Conservation (phyloP, 2,113 vertebrate species). For the Charadrius vociferus region DNA sequence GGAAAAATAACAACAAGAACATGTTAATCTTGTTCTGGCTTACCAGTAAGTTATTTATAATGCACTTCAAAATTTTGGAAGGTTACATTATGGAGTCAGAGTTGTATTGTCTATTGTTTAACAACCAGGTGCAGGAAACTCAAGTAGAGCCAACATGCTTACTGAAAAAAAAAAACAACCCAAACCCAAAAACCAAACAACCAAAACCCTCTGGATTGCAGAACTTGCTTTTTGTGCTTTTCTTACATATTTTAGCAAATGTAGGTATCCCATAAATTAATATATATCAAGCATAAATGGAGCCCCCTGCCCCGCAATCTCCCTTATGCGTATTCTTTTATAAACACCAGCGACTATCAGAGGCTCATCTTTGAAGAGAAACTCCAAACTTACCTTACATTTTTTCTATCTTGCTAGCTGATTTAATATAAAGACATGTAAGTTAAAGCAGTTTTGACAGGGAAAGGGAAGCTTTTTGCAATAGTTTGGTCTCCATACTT, state of each 20-base stretch:
- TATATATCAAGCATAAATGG: not conserved
- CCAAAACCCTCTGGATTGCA: not conserved
- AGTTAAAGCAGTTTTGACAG: not conserved
- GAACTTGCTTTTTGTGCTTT: not conserved
- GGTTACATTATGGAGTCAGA: conserved; percentile 1
- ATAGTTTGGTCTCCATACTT: not conserved
- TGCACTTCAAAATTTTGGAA: conserved; percentile 46
- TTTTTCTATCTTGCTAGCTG: not conserved
- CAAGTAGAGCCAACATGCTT: conserved; percentile 32
- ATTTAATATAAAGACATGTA: not conserved
- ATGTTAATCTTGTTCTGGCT: conserved; percentile 26
- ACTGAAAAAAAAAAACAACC: not conserved
- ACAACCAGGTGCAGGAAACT: conserved; percentile 71
- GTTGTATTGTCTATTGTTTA: conserved; percentile 71
- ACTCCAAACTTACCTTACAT: not conserved
- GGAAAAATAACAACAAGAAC: conserved; percentile 21
- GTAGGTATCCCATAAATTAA: not conserved
- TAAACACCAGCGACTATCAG: not conserved
- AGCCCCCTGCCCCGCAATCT: not conserved
- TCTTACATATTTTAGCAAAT: not conserved
- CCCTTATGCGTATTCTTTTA: not conserved
- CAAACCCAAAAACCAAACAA: not conserved
- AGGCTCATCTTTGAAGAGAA: not conserved
- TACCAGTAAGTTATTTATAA: conserved; percentile 61
- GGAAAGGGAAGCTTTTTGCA: not conserved